Percentiles rank a stretch among this genome's conserved stretches.
Evolutionary conservation across 1,140 invertebrate genomes (phyloP).

Genomic region (Microplitis demolitor): DNA sequence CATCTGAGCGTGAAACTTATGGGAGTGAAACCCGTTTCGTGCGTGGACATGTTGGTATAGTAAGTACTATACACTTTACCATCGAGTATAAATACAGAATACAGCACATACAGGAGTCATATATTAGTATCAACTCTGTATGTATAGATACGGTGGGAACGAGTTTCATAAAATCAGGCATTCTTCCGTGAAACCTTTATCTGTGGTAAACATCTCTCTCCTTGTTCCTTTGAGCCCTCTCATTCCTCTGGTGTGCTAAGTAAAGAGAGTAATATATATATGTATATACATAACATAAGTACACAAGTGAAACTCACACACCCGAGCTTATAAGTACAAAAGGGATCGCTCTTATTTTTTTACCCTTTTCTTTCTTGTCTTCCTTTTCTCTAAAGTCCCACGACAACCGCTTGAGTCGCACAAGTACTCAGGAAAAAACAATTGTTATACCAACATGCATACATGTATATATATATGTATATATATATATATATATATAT

Average conservation of each 20-base stretch:
- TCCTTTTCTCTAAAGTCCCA: not conserved
- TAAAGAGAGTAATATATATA: not conserved
- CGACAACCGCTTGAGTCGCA: not conserved
- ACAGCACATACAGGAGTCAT: no score
- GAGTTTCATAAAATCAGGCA: constrained; percentile 59
- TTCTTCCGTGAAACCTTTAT: constrained; percentile 58
- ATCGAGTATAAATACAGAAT: no score
- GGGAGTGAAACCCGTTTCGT: constrained; percentile 49
- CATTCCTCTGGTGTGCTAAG: not conserved
- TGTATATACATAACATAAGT: not conserved
- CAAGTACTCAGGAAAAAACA: not conserved
- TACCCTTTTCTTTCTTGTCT: not conserved
- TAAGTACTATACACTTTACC: not conserved
- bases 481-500: not conserved
- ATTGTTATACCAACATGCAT: constrained; percentile 2
- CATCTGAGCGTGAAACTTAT: constrained; percentile 47
- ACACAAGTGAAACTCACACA: not conserved
- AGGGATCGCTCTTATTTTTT: not conserved
- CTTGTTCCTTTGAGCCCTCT: not conserved
- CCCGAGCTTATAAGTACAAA: not conserved
- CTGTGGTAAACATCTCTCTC: constrained; percentile 28
- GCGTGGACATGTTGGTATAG: constrained; percentile 21
- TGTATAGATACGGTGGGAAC: constrained; percentile 43
- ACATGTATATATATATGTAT: not conserved
- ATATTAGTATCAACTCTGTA: no score